phyloP scores from a whole-genome alignment of 2,888 invertebrate genomes.

The Kryphioiulus occultus region DNA sequence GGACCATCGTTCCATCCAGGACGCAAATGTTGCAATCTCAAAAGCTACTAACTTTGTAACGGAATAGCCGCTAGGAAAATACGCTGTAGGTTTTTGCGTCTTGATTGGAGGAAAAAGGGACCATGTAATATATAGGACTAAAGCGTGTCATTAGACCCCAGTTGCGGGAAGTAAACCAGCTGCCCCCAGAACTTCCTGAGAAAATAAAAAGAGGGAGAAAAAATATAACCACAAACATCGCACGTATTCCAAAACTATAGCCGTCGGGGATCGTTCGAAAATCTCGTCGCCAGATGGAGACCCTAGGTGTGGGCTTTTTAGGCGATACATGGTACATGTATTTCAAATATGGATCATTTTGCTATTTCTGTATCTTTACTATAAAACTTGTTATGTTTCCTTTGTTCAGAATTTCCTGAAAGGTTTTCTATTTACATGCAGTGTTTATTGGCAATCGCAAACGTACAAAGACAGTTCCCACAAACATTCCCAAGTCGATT shows the following conservation, averaged over 20 bases:
- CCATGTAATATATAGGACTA: conserved; percentile 20
- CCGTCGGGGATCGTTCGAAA: background rate
- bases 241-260: conserved; percentile 22
- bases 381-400: too few species aligned
- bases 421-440: too few species aligned
- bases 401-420: too few species aligned
- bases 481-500: too few species aligned
- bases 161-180: conserved; percentile 35
- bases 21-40: background rate
- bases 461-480: too few species aligned
- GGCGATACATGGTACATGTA: too few species aligned
- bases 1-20: background rate
- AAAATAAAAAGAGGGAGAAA: background rate
- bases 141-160: conserved; percentile 20
- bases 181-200: conserved; percentile 35
- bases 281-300: background rate
- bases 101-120: conserved; percentile 1
- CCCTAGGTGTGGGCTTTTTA: too few species aligned
- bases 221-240: conserved; percentile 16
- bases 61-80: conserved; percentile 14
- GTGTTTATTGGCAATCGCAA: too few species aligned
- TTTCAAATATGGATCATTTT: too few species aligned
- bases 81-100: background rate
- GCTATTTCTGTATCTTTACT: too few species aligned
- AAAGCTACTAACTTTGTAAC: background rate